These are phyloP conservation scores for Octonoba sinensis DNA, from an alignment of 2,888 invertebrate genomes.

Conservation along the genomic window DNA sequence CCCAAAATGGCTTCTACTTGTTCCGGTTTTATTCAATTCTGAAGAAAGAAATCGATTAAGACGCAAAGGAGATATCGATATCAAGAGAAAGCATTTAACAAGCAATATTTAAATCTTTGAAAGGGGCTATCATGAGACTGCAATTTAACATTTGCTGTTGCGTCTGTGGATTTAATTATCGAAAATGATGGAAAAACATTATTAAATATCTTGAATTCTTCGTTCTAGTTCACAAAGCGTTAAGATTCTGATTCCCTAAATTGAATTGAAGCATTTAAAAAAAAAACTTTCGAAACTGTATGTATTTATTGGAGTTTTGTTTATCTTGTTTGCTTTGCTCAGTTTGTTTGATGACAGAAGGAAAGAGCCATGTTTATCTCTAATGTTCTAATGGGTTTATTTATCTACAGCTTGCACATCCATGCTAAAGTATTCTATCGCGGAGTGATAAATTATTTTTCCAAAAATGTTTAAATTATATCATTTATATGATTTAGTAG, in stretches of 20 bases:
- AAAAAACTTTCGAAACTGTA: slow-evolving; percentile 7
- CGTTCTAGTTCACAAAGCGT: slow-evolving; percentile 50
- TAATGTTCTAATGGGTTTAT: slow-evolving; percentile 41
- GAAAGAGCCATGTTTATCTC: slow-evolving; percentile 35
- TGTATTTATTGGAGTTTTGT: slow-evolving; percentile 30
- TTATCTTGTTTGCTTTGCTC: slow-evolving; percentile 21
- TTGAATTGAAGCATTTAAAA: slow-evolving; percentile 47
- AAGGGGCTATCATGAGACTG: slow-evolving; percentile 47
- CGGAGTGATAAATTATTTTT: no score
- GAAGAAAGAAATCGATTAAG: slow-evolving; percentile 55
- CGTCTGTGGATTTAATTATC: slow-evolving; percentile 60
- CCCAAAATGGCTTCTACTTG: slow-evolving; percentile 22
- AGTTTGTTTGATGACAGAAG: slow-evolving; percentile 26
- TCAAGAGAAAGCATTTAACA: slow-evolving; percentile 51
- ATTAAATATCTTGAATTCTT: slow-evolving; percentile 54
- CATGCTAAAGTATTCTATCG: background rate
- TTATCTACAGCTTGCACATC: slow-evolving; percentile 34
- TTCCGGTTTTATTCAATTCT: background rate
- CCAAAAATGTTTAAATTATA: no score
- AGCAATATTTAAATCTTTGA: slow-evolving; percentile 59
- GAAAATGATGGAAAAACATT: slow-evolving; percentile 61
- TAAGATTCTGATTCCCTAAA: slow-evolving; percentile 57
- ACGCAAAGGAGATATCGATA: slow-evolving; percentile 31
- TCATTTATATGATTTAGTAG: background rate
- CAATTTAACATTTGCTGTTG: slow-evolving; percentile 56